Base-by-base conservation (phyloP, 2,113 vertebrate species). In the Porphyrio hochstetteri region DNA sequence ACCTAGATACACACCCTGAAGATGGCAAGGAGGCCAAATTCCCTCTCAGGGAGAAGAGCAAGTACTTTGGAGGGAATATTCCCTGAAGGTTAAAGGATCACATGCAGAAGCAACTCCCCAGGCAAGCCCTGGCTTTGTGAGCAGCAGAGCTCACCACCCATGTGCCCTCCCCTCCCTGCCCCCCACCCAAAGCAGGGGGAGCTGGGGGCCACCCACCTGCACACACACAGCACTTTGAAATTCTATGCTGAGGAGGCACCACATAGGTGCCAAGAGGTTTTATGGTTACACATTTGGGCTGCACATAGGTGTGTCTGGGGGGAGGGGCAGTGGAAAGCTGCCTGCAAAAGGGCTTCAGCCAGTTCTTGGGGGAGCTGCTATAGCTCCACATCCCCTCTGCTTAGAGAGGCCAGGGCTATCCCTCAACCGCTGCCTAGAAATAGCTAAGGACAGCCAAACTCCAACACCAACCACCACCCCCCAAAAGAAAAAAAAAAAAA, bases 221-320 rank as follows among this genome's bases (percentile, higher is more conserved):
- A 6, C 29, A 25, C 77, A 48, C 67, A 14, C 8, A 15, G 42
- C 0, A 6, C 92, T 96, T 97, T 97, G 95, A 95, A 94, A 94
- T 96, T 94, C 95, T 96, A 89, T 2, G 5, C 88, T 84, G 77
- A 57, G 61, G 59, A 94, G 80, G 80, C 65, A 76, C 64, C 93
- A 96, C 0, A 1, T 88, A 94, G 88, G 93, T 96, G 90, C 72
- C 88, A 96, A 96, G 86, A 95, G 89, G 53, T 96, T 96, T 96
- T 95, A 96, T 92, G 93, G 92, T 90, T 91, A 95, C 72, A 88
- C 95, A 95, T 94, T 93, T 96, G 95, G 95, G 95, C 93, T 94
- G 38, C 93, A 94, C 31, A 74, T 94, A 97, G 92, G 92, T 94
- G 93, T 70, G 90, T n/a, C 36, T 38, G 36, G 60, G 27, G 60